These are phyloP conservation scores for Pseudomyrmex pallidus DNA, from an alignment of 1,140 invertebrate species.

Conservation along the genomic window DNA sequence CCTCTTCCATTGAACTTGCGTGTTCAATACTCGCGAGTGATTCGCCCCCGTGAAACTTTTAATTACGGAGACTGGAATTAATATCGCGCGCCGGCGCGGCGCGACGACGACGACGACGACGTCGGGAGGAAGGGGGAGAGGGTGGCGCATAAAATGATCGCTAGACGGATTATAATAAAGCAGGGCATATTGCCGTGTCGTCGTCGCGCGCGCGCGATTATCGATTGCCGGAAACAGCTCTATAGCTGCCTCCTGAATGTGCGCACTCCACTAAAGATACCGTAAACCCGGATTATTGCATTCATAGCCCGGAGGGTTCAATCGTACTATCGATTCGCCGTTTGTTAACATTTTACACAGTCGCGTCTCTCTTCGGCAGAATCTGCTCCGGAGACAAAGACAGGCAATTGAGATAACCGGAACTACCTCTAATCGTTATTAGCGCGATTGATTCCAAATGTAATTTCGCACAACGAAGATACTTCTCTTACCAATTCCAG, in stretches of 20 bases:
- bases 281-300: not conserved
- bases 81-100: conserved; percentile 10
- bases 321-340: not conserved
- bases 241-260: not conserved
- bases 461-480: not conserved
- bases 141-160: conserved; percentile 14
- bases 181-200: conserved; percentile 5
- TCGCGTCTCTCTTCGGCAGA: not conserved
- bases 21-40: conserved; percentile 42
- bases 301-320: not conserved
- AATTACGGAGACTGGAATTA: conserved; percentile 46
- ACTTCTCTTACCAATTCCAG: not conserved
- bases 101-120: conserved; percentile 9
- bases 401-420: not conserved
- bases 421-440: not conserved
- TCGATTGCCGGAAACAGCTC: conserved; percentile 2
- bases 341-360: not conserved
- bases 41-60: conserved; percentile 44
- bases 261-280: not conserved
- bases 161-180: conserved; percentile 41
- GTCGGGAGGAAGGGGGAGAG: not conserved
- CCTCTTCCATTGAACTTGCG: conserved; percentile 29
- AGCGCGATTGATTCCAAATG: not conserved
- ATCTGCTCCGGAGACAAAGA: not conserved
- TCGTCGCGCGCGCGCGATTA: conserved; percentile 16